Evolutionary conservation across 2,888 invertebrate genomes (phyloP).

Genomic region (Drymonia ruficornis): DNA sequence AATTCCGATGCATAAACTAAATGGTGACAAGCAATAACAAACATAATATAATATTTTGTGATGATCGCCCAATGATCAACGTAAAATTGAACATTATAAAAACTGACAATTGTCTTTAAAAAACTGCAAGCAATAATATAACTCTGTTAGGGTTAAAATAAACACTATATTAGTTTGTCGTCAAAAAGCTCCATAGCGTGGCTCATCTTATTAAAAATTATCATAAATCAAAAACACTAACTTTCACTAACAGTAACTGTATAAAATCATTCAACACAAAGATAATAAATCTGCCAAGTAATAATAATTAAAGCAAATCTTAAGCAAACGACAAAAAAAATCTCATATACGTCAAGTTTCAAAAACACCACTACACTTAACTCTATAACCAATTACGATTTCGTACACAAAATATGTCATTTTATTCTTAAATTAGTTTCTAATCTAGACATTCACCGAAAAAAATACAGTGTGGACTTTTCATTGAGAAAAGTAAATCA

Average conservation of each 20-base stretch:
- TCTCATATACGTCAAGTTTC: conserved; percentile 50
- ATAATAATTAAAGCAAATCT: conserved; percentile 77
- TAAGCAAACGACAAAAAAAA: conserved; percentile 64
- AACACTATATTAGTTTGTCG: conserved; percentile 38
- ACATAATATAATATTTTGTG: conserved; percentile 56
- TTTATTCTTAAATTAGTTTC: conserved; percentile 59
- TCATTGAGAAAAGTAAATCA: conserved; percentile 32
- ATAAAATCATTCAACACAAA: conserved; percentile 67
- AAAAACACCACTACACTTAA: conserved; percentile 53
- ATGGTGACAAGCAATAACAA: conserved; percentile 61
- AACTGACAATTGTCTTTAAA: conserved; percentile 25
- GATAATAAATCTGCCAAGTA: conserved; percentile 64
- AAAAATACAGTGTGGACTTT: conserved; percentile 25
- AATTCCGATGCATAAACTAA: conserved; percentile 60
- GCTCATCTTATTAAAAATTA: conserved; percentile 43
- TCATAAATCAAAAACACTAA: conserved; percentile 58
- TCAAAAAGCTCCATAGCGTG: conserved; percentile 26
- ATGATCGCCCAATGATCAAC: conserved; percentile 44
- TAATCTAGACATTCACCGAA: conserved; percentile 45
- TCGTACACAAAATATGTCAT: conserved; percentile 82
- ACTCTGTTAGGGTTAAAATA: conserved; percentile 31
- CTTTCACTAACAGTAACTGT: conserved; percentile 59
- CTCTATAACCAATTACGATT: conserved; percentile 45
- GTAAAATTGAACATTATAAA: conserved; percentile 33
- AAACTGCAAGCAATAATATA: conserved; percentile 39